phyloP scores from a whole-genome alignment of 2,888 invertebrate species.

The Agrochola litura region DNA sequence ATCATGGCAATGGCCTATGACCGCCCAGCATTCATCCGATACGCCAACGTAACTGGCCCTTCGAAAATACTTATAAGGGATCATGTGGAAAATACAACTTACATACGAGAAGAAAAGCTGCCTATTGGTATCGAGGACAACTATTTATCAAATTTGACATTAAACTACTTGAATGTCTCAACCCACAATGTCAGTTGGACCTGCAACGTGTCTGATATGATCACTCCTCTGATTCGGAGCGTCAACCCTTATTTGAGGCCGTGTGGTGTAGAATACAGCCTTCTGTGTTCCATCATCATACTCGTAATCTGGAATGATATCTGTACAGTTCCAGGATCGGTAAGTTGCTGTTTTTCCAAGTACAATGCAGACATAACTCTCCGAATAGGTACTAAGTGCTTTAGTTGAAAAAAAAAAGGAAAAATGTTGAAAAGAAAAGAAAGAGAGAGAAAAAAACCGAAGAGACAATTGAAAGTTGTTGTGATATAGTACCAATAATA shows the following conservation, averaged over 20 bases:
- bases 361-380: neutral
- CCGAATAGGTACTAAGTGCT: neutral
- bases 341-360: constrained; percentile 68
- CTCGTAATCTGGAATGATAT: constrained; percentile 95
- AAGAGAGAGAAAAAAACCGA: too few species aligned
- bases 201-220: constrained; percentile 89
- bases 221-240: constrained; percentile 91
- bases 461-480: too few species aligned
- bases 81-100: constrained; percentile 74
- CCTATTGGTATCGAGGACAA: constrained; percentile 54
- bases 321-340: constrained; percentile 89
- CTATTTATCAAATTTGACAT: constrained; percentile 62
- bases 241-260: constrained; percentile 95
- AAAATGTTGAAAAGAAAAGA: too few species aligned
- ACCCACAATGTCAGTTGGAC: constrained; percentile 76
- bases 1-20: constrained; percentile 90
- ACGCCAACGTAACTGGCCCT: constrained; percentile 81
- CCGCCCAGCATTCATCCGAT: constrained; percentile 78
- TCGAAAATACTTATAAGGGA: constrained; percentile 73
- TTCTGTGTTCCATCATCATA: constrained; percentile 94
- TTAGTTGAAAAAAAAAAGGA: neutral
- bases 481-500: neutral
- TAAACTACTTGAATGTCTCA: constrained; percentile 70
- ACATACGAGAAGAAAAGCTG: constrained; percentile 63
- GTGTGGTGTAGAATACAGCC: constrained; percentile 95